A percentile compares a stretch with the other conserved stretches of the same genome.
Conservation (phyloP, 2,797 vertebrate genomes). For the Tarsius wallacei region DNA sequence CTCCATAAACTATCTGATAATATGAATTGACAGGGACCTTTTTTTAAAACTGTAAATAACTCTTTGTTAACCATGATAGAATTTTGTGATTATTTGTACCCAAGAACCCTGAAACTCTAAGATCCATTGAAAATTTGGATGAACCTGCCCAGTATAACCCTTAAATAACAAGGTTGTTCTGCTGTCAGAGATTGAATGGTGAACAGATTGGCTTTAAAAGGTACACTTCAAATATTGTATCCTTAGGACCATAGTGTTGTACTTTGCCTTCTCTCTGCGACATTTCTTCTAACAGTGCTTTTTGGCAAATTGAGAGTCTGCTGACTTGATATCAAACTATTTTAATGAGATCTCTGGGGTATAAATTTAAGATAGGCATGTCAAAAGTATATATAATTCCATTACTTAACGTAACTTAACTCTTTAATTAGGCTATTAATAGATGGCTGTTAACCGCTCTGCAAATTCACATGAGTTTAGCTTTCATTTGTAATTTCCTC, state of each 20-base stretch:
- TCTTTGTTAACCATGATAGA: not conserved
- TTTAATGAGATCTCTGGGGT: not conserved
- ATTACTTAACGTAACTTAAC: not conserved
- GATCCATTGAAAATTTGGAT: not conserved
- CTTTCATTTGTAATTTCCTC: not conserved
- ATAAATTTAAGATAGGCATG: not conserved
- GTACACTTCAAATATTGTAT: not conserved
- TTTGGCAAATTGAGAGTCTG: constrained; percentile 28
- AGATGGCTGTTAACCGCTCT: not conserved
- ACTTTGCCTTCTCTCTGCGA: not conserved
- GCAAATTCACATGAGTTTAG: not conserved
- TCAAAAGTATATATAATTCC: not conserved
- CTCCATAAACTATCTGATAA: not conserved
- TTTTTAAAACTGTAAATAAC: constrained; percentile 9
- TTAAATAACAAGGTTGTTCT: not conserved
- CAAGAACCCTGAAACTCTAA: not conserved
- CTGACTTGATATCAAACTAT: not conserved
- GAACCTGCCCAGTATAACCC: not conserved
- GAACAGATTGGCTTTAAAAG: not conserved
- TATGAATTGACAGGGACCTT: not conserved
- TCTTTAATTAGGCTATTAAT: not conserved
- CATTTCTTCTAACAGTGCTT: not conserved
- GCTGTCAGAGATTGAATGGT: not conserved
- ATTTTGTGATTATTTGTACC: not conserved
- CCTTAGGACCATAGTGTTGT: not conserved